Percentiles rank a stretch among this genome's conserved stretches.
phyloP scores from a whole-genome alignment of 2,888 invertebrate species.

The Apotomis betuletana region DNA sequence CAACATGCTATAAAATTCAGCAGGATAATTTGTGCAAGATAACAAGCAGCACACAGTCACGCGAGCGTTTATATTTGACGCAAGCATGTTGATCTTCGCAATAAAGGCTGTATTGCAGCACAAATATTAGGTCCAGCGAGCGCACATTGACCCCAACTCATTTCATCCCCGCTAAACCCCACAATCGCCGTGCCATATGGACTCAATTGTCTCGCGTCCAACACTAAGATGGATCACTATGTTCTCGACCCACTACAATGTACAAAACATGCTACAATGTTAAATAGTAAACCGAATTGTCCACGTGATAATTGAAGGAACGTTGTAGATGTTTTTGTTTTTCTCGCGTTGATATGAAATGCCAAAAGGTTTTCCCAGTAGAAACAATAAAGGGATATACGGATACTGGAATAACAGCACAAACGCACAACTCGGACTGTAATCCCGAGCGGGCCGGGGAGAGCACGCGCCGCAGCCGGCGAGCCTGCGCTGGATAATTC shows the following conservation, averaged over 20 bases:
- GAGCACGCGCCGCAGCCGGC: conserved; percentile 69
- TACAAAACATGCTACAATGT: not conserved
- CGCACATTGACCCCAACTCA: conserved; percentile 70
- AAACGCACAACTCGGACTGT: conserved; percentile 69
- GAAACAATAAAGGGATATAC: conserved; percentile 66
- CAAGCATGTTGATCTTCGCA: conserved; percentile 70
- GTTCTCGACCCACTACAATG: conserved; percentile 45
- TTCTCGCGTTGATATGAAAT: conserved; percentile 53
- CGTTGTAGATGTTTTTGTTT: conserved; percentile 41
- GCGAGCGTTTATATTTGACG: conserved; percentile 59
- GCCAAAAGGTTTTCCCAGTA: conserved; percentile 59
- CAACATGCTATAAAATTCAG: conserved; percentile 54
- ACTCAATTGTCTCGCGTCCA: conserved; percentile 72
- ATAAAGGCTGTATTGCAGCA: conserved; percentile 76
- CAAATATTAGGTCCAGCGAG: conserved; percentile 74
- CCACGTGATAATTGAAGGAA: conserved; percentile 18
- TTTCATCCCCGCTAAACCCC: conserved; percentile 71
- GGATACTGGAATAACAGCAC: conserved; percentile 63
- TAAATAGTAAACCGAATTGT: conserved; percentile 8
- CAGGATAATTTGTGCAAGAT: conserved; percentile 58
- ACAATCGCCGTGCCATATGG: conserved; percentile 64
- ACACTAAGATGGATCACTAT: conserved; percentile 51
- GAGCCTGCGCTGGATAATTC: conserved; percentile 63
- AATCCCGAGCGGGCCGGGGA: conserved; percentile 66
- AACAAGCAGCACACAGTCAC: conserved; percentile 52